Evolutionary conservation across 1,140 invertebrate genomes (phyloP), one percentile per base, ranked within the genome.

Genomic region (Drosophila baimaii): DNA sequence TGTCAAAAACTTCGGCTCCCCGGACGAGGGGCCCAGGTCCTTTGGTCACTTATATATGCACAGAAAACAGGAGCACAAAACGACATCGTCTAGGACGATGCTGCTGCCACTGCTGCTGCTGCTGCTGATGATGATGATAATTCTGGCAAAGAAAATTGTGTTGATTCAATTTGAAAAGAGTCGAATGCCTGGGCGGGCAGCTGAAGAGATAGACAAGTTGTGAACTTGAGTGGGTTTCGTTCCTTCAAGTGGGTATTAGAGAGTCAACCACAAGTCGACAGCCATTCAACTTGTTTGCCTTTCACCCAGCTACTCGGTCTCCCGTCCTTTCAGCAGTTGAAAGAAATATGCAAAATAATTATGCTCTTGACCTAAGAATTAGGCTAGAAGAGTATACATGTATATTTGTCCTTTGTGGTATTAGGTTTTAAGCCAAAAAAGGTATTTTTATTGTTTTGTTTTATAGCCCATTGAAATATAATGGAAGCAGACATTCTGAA

Each of bases 151-250:
- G 77, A 83, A 83, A 84, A 80, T 77, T 84, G 77, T 84, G 81
- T 85, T 85, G 81, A 84, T 84, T 84, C 77, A 85, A 85, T 84
- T 84, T 84, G 72, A 84, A 85, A 84, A 81, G 81, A 62, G 49
- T 62, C 52, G 51, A 56, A 79, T 76, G 81, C 55, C 44, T 55
- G 62, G 64, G 21, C 55, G 77, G 58, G 55, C 39, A 70, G 59
- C 68, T 79, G 63, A 58, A 56, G 43, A 63, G 69, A 58, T 46
- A 62, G 70, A 62, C 69, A 72, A 72, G 66, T 58, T 71, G 69
- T 58, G 69, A 71, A 71, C 69, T 72, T 41, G 66, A 72, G 69
- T 66, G 70, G 73, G 71, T 46, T 63, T 56, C 52, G 63, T 61
- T 64, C 31, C 54, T 62, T 44, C 49, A 68, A 79, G 58, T 75